Evolutionary conservation across 2,113 vertebrate genomes (phyloP), one percentile per base, ranked within the genome.

Genomic region (Uria lomvia): DNA sequence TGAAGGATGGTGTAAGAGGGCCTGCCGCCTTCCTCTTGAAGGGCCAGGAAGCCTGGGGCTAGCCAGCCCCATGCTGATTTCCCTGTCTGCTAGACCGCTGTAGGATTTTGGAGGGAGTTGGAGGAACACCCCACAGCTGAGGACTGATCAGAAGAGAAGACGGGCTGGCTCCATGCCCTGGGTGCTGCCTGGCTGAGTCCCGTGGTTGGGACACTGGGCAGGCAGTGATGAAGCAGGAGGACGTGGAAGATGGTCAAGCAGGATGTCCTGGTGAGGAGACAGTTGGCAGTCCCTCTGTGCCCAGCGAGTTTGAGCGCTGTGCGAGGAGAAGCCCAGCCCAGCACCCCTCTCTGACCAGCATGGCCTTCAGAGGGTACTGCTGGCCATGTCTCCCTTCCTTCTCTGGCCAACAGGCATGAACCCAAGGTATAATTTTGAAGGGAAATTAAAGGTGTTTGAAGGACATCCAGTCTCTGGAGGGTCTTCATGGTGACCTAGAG

Each of bases 1-100:
- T 96, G 91, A 90, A 92, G 89, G 87, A 86, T 97, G 97, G 94
- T 95, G 94, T 94, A 96, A 97, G 94, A 96, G 63, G 43, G 78
- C 86, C 87, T 95, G 81, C 66, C 0, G 38, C 88, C 82, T 96
- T 92, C 82, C 55, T 95, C 95, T 92, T 70, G 88, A 93, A 94
- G 88, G 95, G 85, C 93, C 42, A 49, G 82, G 85, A 71, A 95
- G 94, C 95, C 96, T 92, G 90, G 47, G 92, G 95, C 92, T 96
- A 90, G 59, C 32, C 75, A 92, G 67, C 63, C 42, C 38, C 14
- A 30, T 77, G 49, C 71, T 90, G 49, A 72, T 93, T 86, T 87
- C 85, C 53, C n/a, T 88, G 74, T 50, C 67, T 94, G 67, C 81
- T 92, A 76, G 53, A 65, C 81, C 4, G 4, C 72, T 91, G 43